A percentile compares a stretch with the other conserved stretches of the same genome.
Conservation (phyloP, 2,888 invertebrate genomes). For the Elegia similella region DNA sequence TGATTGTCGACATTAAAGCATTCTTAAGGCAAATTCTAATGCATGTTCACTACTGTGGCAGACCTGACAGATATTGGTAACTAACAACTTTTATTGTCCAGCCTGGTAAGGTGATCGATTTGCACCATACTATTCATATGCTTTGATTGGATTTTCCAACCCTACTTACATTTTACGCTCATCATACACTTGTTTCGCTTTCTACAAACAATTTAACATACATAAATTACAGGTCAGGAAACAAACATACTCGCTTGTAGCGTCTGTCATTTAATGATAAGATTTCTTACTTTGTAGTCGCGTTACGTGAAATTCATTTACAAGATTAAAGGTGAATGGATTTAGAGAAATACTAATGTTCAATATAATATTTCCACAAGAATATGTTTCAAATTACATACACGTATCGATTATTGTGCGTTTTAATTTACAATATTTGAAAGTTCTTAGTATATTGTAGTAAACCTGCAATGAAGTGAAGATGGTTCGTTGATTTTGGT, state of each 20-base stretch:
- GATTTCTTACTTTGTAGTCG: neutral
- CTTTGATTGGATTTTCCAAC: constrained; percentile 8
- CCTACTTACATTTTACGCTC: neutral
- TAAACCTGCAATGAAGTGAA: constrained; percentile 37
- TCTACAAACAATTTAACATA: constrained; percentile 27
- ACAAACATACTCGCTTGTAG: neutral
- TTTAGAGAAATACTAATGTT: constrained; percentile 23
- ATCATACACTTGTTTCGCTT: constrained; percentile 11
- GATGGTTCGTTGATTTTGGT: constrained; percentile 47
- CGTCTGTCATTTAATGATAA: neutral
- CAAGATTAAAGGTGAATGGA: constrained; percentile 22
- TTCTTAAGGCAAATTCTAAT: constrained; percentile 34
- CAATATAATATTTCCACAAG: neutral
- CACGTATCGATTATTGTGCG: constrained; percentile 51
- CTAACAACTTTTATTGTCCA: constrained; percentile 65
- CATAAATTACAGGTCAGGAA: constrained; percentile 19
- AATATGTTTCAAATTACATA: constrained; percentile 16
- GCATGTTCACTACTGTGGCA: constrained; percentile 42
- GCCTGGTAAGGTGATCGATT: constrained; percentile 37
- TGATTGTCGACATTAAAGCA: constrained; percentile 24
- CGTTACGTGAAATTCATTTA: constrained; percentile 4
- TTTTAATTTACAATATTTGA: constrained; percentile 40
- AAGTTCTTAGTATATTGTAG: constrained; percentile 30
- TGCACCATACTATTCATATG: constrained; percentile 31
- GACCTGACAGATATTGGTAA: constrained; percentile 58